A percentile compares a stretch with the other conserved stretches of the same genome.
Conservation (phyloP, 2,113 vertebrate genomes). For the Ifrita kowaldi region DNA sequence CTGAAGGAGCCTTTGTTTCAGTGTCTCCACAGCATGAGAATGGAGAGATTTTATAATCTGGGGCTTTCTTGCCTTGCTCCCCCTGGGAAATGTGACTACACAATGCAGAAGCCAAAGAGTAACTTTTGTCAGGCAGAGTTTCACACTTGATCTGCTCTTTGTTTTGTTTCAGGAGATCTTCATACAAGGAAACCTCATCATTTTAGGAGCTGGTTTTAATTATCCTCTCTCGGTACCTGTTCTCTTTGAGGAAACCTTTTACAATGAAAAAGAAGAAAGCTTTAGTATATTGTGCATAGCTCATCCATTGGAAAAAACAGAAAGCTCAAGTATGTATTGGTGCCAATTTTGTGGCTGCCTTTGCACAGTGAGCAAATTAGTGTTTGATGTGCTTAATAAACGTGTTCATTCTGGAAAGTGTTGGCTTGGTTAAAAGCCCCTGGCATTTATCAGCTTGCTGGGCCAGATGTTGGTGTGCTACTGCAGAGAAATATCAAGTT, state of each 20-base stretch:
- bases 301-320: constrained; percentile 81
- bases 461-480: neutral
- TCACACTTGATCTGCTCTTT: neutral
- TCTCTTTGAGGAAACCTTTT: constrained; percentile 97
- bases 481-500: neutral
- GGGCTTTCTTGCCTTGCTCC: neutral
- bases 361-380: neutral
- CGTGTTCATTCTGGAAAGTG: neutral
- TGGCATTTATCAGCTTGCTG: neutral
- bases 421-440: neutral
- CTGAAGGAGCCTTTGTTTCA: neutral
- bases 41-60: neutral
- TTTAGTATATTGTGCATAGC: constrained; percentile 91
- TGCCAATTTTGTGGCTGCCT: neutral
- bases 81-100: neutral
- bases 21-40: neutral
- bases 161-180: constrained; percentile 79
- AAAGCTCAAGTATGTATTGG: constrained; percentile 69
- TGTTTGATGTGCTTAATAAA: neutral
- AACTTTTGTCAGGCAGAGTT: neutral
- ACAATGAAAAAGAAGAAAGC: constrained; percentile 94
- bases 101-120: neutral
- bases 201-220: constrained; percentile 81
- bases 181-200: constrained; percentile 85
- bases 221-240: constrained; percentile 77